These are phyloP conservation scores for Sycophila texana DNA, from an alignment of 2,888 invertebrate genomes.

Conservation along the genomic window DNA sequence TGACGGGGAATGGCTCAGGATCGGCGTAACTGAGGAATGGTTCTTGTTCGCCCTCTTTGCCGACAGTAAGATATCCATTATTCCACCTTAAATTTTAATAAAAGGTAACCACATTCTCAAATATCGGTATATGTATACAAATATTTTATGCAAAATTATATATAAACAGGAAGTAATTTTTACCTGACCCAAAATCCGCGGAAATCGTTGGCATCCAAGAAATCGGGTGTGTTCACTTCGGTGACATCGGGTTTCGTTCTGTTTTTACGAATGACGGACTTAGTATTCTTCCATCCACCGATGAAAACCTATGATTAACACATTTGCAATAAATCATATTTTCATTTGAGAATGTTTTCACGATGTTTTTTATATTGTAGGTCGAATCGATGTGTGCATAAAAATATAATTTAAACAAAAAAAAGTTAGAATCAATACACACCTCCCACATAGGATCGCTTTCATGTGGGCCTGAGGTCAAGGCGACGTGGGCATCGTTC, in stretches of 20 bases:
- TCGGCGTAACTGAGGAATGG: constrained; percentile 87
- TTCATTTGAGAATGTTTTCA: not conserved
- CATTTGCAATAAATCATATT: not conserved
- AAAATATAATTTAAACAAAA: too few relatives aligned
- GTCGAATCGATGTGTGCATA: not conserved
- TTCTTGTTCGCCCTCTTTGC: constrained; percentile 83
- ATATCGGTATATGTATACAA: not conserved
- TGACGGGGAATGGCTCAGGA: constrained; percentile 83
- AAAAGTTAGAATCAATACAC: not conserved
- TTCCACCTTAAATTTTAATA: constrained; percentile 64
- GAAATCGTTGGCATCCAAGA: constrained; percentile 84
- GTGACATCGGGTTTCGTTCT: constrained; percentile 85
- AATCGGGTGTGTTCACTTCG: constrained; percentile 83
- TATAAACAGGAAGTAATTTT: not conserved
- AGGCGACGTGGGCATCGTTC: constrained; percentile 91
- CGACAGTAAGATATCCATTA: constrained; percentile 78
- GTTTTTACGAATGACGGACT: constrained; percentile 89
- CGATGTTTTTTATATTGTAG: not conserved
- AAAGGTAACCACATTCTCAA: not conserved
- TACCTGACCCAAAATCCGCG: constrained; percentile 91
- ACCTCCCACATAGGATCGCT: constrained; percentile 88
- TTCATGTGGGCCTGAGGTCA: constrained; percentile 84
- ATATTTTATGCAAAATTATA: not conserved
- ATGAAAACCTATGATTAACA: constrained; percentile 82
- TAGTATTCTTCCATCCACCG: constrained; percentile 92